phyloP scores from a whole-genome alignment of 2,797 vertebrate genomes.

The Lycodopsis pacificus region DNA sequence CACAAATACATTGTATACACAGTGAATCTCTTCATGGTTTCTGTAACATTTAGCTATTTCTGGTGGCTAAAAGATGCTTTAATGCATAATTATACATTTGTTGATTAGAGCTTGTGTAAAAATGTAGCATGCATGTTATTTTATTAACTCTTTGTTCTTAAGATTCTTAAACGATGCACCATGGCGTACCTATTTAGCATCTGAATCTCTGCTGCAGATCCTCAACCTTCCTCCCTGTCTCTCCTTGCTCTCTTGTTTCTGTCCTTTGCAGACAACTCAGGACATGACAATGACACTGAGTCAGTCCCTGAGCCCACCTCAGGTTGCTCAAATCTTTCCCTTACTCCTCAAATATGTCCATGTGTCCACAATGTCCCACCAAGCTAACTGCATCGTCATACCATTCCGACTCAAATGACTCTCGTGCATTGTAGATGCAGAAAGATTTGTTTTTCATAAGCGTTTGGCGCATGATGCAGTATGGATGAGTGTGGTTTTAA shows the following conservation, averaged over 20 bases:
- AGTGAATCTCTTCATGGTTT: neutral
- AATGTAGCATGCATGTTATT: conserved; percentile 23
- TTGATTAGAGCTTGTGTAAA: conserved; percentile 19
- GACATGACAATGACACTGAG: conserved; percentile 97
- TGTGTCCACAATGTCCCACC: conserved; percentile 72
- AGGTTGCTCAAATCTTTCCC: conserved; percentile 92
- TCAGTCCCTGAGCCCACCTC: conserved; percentile 91
- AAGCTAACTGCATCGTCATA: conserved; percentile 74
- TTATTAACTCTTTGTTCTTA: conserved; percentile 50
- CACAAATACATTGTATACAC: neutral
- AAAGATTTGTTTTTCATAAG: conserved; percentile 32
- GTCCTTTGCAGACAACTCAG: conserved; percentile 94
- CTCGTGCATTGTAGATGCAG: conserved; percentile 64
- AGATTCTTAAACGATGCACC: conserved; percentile 39
- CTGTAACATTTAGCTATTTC: neutral
- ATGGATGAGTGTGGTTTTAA: conserved; percentile 41
- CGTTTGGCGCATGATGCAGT: conserved; percentile 69
- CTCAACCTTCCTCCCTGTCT: conserved; percentile 79
- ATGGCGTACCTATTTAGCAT: conserved; percentile 49
- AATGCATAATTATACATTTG: neutral
- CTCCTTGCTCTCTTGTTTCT: conserved; percentile 88
- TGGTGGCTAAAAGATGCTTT: neutral
- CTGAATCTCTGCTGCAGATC: conserved; percentile 67
- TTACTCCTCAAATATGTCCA: conserved; percentile 77
- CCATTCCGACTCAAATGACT: conserved; percentile 71